Percentiles rank a stretch among this genome's conserved stretches.
Conservation (phyloP, 2,888 invertebrate genomes). For the Idaea dimidiata region DNA sequence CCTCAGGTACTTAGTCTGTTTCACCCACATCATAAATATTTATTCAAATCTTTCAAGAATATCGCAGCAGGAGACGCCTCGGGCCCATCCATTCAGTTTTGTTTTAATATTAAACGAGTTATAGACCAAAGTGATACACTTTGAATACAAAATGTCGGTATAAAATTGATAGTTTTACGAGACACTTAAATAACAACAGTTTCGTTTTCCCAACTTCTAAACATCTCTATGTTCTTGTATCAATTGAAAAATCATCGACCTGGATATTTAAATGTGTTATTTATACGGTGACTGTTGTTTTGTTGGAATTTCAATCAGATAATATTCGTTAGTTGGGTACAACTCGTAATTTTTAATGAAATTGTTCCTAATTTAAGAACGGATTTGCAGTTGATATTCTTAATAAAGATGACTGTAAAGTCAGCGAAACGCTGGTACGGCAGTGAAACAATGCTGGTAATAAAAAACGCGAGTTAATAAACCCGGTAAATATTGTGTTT, state of each 20-base stretch:
- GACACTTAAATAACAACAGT: slow-evolving; percentile 3
- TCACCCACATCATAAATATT: neutral
- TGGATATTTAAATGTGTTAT: neutral
- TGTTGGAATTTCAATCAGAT: too few species aligned
- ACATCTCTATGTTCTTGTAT: neutral
- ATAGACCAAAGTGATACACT: neutral
- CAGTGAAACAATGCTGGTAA: too few species aligned
- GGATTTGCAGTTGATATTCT: too few species aligned
- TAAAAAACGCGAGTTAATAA: too few species aligned
- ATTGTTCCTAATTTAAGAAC: too few species aligned
- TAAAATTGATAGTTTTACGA: slow-evolving; percentile 5
- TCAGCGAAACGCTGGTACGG: too few species aligned
- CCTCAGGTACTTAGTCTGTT: neutral
- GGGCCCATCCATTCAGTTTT: neutral
- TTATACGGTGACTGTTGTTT: neutral
- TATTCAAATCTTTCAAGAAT: neutral
- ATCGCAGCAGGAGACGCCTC: neutral
- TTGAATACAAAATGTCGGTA: slow-evolving; percentile 1
- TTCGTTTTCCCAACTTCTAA: neutral
- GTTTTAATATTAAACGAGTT: neutral
- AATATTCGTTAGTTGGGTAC: too few species aligned
- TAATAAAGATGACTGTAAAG: too few species aligned
- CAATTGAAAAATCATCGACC: neutral
- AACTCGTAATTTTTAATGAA: too few species aligned
- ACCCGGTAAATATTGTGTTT: too few species aligned